phyloP scores from a whole-genome alignment of 2,888 invertebrate genomes.

The Branchellion lobata region DNA sequence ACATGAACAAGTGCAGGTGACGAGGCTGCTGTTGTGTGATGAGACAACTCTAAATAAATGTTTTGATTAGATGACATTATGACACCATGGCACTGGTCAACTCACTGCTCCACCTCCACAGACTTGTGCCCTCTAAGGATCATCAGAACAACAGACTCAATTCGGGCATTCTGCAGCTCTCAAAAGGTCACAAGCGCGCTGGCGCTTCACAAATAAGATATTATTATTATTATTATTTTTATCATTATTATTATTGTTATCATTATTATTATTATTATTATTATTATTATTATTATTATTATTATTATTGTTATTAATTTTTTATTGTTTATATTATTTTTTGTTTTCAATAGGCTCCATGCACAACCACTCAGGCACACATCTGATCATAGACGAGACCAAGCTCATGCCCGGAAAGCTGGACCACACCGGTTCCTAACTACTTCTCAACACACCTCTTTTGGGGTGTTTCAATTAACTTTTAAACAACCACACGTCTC shows the following conservation, averaged over 20 bases:
- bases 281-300: no score
- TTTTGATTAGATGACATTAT: background rate
- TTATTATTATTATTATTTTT: no score
- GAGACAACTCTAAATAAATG: no score
- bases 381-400: background rate
- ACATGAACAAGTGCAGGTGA: background rate
- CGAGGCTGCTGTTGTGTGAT: background rate
- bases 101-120: no score
- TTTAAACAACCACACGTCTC: no score
- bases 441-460: no score
- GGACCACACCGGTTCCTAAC: background rate
- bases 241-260: background rate
- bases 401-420: background rate
- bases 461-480: no score
- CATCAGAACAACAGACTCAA: background rate
- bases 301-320: no score
- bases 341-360: no score
- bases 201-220: no score
- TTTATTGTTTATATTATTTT: no score
- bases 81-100: no score
- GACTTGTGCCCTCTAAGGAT: background rate
- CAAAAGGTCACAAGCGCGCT: background rate
- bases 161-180: background rate
- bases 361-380: background rate
- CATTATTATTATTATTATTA: slow-evolving; percentile 2